phyloP scores from a whole-genome alignment of 2,113 vertebrate species.

The Phrynocephalus versicolor region DNA sequence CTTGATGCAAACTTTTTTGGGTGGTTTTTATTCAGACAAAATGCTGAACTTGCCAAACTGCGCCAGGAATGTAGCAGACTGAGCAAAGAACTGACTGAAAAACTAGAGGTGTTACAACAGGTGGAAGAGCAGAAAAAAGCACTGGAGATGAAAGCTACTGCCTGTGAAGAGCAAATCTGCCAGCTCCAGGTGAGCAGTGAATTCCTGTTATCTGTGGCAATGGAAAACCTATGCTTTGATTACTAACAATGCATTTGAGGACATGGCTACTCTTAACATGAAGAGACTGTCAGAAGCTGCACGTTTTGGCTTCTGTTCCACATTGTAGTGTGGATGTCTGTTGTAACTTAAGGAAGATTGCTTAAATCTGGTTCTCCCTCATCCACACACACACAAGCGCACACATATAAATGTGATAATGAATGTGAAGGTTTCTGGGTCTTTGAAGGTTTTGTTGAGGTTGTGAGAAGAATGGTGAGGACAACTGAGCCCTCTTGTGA shows the following conservation, averaged over 20 bases:
- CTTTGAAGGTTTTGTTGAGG: neutral
- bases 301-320: neutral
- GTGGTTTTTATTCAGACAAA: constrained; percentile 80
- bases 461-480: neutral
- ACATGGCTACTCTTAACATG: neutral
- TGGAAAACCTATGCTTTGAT: neutral
- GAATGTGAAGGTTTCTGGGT: neutral
- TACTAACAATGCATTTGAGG: neutral
- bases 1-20: neutral
- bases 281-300: neutral
- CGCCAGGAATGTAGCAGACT: constrained; percentile 89
- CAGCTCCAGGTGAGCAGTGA: constrained; percentile 81
- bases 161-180: constrained; percentile 83
- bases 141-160: constrained; percentile 80
- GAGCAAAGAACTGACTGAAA: constrained; percentile 89
- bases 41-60: constrained; percentile 91
- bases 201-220: rapidly evolving
- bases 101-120: constrained; percentile 79
- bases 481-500: neutral
- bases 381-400: no score
- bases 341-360: neutral
- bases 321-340: neutral
- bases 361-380: neutral
- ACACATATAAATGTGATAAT: no score
- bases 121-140: constrained; percentile 86